Evolutionary conservation across 2,888 invertebrate species (phyloP).

Genomic region (Amphipoea oculea): DNA sequence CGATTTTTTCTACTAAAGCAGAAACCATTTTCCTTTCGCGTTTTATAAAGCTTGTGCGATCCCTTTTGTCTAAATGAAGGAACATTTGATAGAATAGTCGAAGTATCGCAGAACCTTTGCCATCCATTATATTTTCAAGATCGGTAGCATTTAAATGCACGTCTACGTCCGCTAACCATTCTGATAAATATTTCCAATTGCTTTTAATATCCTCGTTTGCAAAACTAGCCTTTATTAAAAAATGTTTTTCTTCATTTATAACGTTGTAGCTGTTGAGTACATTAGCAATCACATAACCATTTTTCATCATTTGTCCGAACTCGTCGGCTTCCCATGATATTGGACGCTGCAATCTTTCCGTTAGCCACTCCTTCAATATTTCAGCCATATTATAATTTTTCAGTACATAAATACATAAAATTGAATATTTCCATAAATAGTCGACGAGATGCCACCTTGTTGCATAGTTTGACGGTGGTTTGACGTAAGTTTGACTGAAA

Average conservation of each 20-base stretch:
- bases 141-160: constrained; percentile 85
- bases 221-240: constrained; percentile 83
- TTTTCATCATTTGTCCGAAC: constrained; percentile 90
- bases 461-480: constrained; percentile 7
- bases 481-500: background rate
- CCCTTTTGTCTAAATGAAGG: constrained; percentile 90
- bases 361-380: constrained; percentile 91
- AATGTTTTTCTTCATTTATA: constrained; percentile 90
- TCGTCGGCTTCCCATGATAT: constrained; percentile 89
- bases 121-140: constrained; percentile 86
- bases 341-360: constrained; percentile 88
- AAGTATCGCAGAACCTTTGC: constrained; percentile 87
- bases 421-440: constrained; percentile 8
- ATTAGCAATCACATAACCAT: constrained; percentile 90
- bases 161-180: constrained; percentile 89
- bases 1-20: constrained; percentile 81
- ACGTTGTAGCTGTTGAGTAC: constrained; percentile 91
- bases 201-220: constrained; percentile 82
- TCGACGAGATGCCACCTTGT: background rate
- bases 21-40: constrained; percentile 85
- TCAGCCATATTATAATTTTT: constrained; percentile 86
- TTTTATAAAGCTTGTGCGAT: constrained; percentile 89
- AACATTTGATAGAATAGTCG: constrained; percentile 92
- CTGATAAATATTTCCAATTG: constrained; percentile 88
- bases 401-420: constrained; percentile 7